Percentiles rank a stretch among this genome's conserved stretches.
phyloP scores from a whole-genome alignment of 2,113 vertebrate species.

The Aplodontia rufa region DNA sequence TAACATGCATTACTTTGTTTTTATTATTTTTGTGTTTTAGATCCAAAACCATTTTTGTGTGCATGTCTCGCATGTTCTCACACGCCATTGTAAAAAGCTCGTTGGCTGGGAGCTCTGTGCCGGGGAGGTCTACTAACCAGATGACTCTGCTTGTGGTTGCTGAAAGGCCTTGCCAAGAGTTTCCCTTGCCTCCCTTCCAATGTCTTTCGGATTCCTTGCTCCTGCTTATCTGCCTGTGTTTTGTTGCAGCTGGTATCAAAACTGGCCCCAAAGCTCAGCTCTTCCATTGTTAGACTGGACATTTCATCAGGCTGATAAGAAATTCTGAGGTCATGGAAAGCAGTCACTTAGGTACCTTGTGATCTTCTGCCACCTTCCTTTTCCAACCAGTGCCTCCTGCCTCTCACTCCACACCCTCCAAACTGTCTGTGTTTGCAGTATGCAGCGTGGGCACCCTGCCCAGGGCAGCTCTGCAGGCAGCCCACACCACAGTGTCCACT shows the following conservation, averaged over 20 bases:
- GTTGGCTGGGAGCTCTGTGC: background rate
- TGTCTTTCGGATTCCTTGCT: background rate
- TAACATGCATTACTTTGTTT: background rate
- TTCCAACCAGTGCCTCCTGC: background rate
- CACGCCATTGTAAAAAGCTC: background rate
- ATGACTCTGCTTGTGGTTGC: background rate
- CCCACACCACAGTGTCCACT: fast-evolving
- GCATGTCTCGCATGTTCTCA: background rate
- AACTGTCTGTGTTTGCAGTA: background rate
- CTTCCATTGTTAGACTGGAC: background rate
- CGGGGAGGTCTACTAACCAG: background rate
- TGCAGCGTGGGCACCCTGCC: background rate
- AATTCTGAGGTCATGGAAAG: background rate
- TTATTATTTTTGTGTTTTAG: conserved; percentile 36
- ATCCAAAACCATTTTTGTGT: background rate
- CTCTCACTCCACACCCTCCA: background rate
- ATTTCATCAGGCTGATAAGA: background rate
- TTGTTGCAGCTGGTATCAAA: background rate
- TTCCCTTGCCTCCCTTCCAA: background rate
- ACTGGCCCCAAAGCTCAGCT: background rate
- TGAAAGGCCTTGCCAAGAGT: background rate
- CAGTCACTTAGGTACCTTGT: background rate
- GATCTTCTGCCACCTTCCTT: background rate
- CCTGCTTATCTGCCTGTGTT: background rate
- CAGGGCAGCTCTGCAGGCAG: background rate